Evolutionary conservation across 2,797 vertebrate genomes (phyloP).

Genomic region (Bucorvus abyssinicus): DNA sequence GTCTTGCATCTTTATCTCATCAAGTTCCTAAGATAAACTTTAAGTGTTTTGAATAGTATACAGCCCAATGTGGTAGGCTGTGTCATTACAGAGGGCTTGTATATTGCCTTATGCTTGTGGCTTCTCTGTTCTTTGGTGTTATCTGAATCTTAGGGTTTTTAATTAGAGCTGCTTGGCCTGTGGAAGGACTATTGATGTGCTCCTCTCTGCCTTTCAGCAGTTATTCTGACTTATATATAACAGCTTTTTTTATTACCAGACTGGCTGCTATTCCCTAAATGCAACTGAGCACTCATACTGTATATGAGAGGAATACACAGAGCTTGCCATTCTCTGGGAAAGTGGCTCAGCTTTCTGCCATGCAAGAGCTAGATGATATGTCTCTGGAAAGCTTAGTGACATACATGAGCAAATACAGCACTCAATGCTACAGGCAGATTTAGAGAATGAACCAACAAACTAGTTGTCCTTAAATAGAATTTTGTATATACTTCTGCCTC

Average conservation of each 20-base stretch:
- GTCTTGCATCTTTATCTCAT: background rate
- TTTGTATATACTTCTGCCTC: background rate
- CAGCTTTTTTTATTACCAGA: background rate
- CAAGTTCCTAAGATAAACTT: background rate
- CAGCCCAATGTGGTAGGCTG: background rate
- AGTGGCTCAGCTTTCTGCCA: background rate
- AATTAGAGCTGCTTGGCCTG: background rate
- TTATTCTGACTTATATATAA: background rate
- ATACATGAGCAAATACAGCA: background rate
- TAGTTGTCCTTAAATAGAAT: background rate
- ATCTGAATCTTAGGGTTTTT: background rate
- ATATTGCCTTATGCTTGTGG: background rate
- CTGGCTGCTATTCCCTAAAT: background rate
- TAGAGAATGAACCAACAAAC: background rate
- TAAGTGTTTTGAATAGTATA: background rate
- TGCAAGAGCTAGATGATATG: background rate
- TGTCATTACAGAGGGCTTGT: background rate
- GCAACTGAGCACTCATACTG: background rate
- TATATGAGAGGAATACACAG: too few relatives aligned
- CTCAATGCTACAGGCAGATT: background rate
- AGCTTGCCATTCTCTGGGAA: background rate
- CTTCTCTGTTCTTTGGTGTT: background rate
- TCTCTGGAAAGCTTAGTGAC: background rate
- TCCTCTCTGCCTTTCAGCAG: background rate
- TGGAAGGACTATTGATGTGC: background rate